Conservation (phyloP, 2,888 invertebrate species). For the Eudemis profundana region DNA sequence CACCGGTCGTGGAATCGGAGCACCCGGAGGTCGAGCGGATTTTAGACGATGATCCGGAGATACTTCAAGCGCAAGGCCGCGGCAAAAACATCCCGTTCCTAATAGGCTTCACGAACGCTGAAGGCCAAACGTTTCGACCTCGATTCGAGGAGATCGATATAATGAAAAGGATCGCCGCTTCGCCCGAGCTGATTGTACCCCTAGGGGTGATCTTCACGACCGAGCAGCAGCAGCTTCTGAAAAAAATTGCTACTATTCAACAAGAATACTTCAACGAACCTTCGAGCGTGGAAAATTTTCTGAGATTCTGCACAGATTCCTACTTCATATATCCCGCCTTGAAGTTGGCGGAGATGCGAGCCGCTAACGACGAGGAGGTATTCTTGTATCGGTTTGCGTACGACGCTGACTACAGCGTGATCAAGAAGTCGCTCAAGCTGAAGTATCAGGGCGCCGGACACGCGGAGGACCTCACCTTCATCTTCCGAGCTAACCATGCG, state of each 20-base stretch:
- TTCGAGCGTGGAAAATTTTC: constrained; percentile 59
- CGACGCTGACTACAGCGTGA: constrained; percentile 74
- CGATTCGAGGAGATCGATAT: constrained; percentile 64
- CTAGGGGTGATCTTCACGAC: constrained; percentile 55
- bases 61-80: constrained; percentile 60
- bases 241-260: constrained; percentile 54
- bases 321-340: constrained; percentile 69
- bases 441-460: constrained; percentile 83
- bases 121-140: constrained; percentile 69
- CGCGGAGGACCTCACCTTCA: constrained; percentile 85
- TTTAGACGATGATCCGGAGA: constrained; percentile 69
- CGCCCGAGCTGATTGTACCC: constrained; percentile 59
- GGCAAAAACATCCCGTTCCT: constrained; percentile 69
- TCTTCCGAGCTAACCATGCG: constrained; percentile 72
- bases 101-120: constrained; percentile 68
- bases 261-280: constrained; percentile 61
- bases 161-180: constrained; percentile 53
- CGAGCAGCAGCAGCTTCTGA: constrained; percentile 48
- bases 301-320: constrained; percentile 63
- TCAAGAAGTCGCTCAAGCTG: constrained; percentile 68
- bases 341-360: constrained; percentile 58
- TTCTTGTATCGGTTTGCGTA: constrained; percentile 84
- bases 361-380: constrained; percentile 61
- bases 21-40: constrained; percentile 66
- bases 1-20: constrained; percentile 68